A percentile compares a stretch with the other conserved stretches of the same genome.
Conservation (phyloP, 2,888 invertebrate genomes). For the Euzophera pinguis region DNA sequence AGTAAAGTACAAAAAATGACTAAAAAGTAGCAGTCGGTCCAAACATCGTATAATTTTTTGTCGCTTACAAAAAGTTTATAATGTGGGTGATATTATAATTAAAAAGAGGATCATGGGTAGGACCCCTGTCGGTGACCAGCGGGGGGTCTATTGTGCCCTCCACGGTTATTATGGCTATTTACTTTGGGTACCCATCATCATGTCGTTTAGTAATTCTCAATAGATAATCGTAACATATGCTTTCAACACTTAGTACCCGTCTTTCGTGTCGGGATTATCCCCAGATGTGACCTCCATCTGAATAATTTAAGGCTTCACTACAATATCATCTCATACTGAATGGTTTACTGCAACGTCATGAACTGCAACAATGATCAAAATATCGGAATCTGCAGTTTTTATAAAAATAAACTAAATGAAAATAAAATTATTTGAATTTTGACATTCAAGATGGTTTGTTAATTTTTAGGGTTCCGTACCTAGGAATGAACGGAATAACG, state of each 20-base stretch:
- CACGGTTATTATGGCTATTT: conserved; percentile 73
- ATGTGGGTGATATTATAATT: conserved; percentile 79
- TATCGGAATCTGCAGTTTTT: too few species aligned
- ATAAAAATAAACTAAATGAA: too few species aligned
- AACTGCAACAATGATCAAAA: too few species aligned
- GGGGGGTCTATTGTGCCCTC: conserved; percentile 67
- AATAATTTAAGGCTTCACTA: background rate
- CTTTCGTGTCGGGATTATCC: conserved; percentile 9
- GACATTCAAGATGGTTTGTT: too few species aligned
- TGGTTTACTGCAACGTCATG: background rate
- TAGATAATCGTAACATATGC: conserved; percentile 33
- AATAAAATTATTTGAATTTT: too few species aligned
- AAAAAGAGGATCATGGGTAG: conserved; percentile 60
- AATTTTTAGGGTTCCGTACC: too few species aligned
- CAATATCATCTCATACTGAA: background rate
- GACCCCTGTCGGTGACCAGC: conserved; percentile 62
- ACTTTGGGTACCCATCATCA: conserved; percentile 64
- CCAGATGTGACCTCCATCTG: conserved; percentile 7
- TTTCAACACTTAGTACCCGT: conserved; percentile 14
- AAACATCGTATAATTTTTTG: conserved; percentile 32
- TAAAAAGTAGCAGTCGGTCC: conserved; percentile 51
- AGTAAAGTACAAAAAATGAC: conserved; percentile 26
- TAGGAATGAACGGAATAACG: too few species aligned
- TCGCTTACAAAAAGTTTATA: conserved; percentile 58
- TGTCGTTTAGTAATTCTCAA: conserved; percentile 54